Evolutionary conservation across 2,797 vertebrate species (phyloP).

Genomic region (Eulemur coronatus): DNA sequence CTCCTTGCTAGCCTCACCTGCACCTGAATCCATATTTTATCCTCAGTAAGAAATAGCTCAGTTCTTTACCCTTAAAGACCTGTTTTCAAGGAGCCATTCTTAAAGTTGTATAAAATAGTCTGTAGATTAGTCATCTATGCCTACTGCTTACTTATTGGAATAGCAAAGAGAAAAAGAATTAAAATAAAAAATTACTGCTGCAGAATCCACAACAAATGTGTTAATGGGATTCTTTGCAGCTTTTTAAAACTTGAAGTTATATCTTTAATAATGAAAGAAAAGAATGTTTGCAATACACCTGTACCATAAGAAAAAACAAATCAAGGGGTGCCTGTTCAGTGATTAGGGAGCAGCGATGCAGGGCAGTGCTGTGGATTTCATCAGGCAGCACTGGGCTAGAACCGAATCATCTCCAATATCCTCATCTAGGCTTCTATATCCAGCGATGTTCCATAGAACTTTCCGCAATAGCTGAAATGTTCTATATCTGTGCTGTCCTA

Average conservation of each 20-base stretch:
- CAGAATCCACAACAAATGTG: conserved; percentile 41
- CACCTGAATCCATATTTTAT: background rate
- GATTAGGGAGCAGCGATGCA: background rate
- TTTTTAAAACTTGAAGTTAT: conserved; percentile 1
- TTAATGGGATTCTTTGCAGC: background rate
- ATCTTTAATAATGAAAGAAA: conserved; percentile 33
- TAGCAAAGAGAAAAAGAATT: conserved; percentile 54
- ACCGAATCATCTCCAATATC: background rate
- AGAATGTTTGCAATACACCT: background rate
- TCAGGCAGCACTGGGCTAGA: too few species aligned
- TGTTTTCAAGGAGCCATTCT: background rate
- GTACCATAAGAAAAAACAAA: background rate
- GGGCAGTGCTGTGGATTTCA: too few species aligned
- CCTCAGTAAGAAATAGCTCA: background rate
- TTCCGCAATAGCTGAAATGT: background rate
- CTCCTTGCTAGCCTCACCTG: background rate
- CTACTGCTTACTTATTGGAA: conserved; percentile 34
- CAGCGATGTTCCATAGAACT: background rate
- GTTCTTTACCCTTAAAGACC: background rate
- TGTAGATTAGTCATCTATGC: conserved; percentile 33
- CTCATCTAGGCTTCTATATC: fast-evolving
- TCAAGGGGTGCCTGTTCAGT: background rate
- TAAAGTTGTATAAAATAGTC: conserved; percentile 18
- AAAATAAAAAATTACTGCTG: conserved; percentile 44
- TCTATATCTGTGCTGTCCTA: background rate